Conservation (phyloP, 2,113 vertebrate genomes). For the Todiramphus saurophagus region DNA sequence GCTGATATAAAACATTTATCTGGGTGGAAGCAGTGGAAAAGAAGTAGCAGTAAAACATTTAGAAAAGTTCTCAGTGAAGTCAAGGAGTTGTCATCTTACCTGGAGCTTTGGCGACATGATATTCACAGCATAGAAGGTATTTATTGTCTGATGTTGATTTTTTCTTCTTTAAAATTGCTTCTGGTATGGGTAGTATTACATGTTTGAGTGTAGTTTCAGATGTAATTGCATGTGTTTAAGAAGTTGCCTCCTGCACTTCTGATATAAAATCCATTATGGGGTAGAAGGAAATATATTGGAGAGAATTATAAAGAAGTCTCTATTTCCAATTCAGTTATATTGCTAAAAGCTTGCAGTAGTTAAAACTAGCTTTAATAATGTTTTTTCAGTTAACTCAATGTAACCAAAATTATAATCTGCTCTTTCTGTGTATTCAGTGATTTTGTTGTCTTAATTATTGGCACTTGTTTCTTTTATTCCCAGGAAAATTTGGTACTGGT, state of each 20-base stretch:
- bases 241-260: not conserved
- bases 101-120: constrained; percentile 88
- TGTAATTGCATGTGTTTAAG: not conserved
- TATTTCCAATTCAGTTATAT: not conserved
- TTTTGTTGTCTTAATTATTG: not conserved
- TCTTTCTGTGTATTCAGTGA: not conserved
- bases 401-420: constrained; percentile 40
- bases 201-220: not conserved
- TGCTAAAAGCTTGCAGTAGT: not conserved
- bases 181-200: not conserved
- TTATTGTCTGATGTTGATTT: not conserved
- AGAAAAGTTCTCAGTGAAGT: constrained; percentile 74
- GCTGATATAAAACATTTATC: constrained; percentile 48
- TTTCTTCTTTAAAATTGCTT: not conserved
- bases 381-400: constrained; percentile 11
- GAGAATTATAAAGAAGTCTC: not conserved
- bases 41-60: constrained; percentile 70
- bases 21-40: constrained; percentile 80
- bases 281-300: not conserved
- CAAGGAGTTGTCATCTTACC: constrained; percentile 61
- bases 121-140: constrained; percentile 83
- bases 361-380: not conserved
- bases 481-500: constrained; percentile 93
- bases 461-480: not conserved
- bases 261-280: not conserved